A percentile compares a stretch with the other conserved stretches of the same genome.
Evolutionary conservation across 2,797 vertebrate species (phyloP).

Genomic region (Champsocephalus esox): DNA sequence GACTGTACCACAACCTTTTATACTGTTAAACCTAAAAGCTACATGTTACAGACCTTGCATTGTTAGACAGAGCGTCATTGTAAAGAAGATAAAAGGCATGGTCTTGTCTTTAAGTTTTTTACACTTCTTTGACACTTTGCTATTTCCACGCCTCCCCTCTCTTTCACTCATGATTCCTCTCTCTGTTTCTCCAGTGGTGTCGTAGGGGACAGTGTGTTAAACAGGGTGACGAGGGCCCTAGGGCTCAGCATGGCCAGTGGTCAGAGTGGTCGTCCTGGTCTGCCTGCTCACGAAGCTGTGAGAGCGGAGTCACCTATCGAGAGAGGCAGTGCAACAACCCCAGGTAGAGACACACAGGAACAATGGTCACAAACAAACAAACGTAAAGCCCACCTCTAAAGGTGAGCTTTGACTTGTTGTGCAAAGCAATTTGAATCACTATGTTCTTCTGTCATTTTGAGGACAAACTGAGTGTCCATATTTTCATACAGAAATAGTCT

Average conservation of each 20-base stretch:
- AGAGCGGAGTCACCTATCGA: slow-evolving; percentile 89
- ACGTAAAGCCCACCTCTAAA: not conserved
- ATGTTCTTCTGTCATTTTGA: not conserved
- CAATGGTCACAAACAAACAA: not conserved
- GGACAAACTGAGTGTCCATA: not conserved
- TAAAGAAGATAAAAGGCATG: slow-evolving; percentile 39
- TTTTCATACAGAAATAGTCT: not conserved
- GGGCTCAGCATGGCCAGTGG: slow-evolving; percentile 89
- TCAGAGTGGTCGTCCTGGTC: slow-evolving; percentile 91
- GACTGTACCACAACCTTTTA: slow-evolving; percentile 16
- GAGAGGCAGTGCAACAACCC: slow-evolving; percentile 91
- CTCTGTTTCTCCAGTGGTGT: slow-evolving; percentile 87
- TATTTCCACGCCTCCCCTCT: not conserved
- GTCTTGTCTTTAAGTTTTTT: slow-evolving; percentile 26
- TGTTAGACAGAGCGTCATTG: slow-evolving; percentile 36
- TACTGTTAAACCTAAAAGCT: slow-evolving; percentile 49
- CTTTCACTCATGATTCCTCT: not conserved
- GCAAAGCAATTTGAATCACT: not conserved
- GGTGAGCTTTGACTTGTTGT: not conserved
- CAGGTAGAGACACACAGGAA: slow-evolving; percentile 74
- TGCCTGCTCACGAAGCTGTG: slow-evolving; percentile 90
- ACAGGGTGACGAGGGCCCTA: slow-evolving; percentile 89
- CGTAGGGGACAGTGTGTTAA: slow-evolving; percentile 93
- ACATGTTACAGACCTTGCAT: slow-evolving; percentile 12
- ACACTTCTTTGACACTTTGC: slow-evolving; percentile 33